Base-by-base conservation (phyloP, 2,888 invertebrate genomes). In the Ormia ochracea region DNA sequence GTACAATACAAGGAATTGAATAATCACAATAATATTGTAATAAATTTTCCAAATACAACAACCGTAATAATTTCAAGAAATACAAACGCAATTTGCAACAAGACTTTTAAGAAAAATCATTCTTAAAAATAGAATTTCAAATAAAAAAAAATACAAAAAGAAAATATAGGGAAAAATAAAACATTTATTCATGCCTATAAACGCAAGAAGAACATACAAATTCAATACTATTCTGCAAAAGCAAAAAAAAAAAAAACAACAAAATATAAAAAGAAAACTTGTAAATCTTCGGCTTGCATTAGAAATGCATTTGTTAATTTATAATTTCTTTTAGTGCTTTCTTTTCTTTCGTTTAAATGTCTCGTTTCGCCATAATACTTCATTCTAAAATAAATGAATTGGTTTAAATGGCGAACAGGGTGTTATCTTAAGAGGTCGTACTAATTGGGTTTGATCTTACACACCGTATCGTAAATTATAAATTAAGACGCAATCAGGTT, bases 271-370 rank as follows among this genome's bases (percentile, higher is more conserved):
- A 14, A 21, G 26, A 68, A 82, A 79, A 84, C 82, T 84, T 86
- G 85, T 85, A 86, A 87, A 87, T 87, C 84, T 83, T 86, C 84
- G 83, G 84, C 83, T 85, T 87, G 84, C 86, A 86, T 87, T 86
- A 86, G 84, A 84, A 85, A 86, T 84, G 76, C 83, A 85, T 87
- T 86, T 87, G 86, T 86, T 85, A 85, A 85, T 85, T 84, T 86
- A 83, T 81, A 80, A 82, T 48, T 31, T 56, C 12, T 41, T 65
- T 56, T 14, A 28, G 0, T 43, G n/a, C 19, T 43, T 31, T 28
- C 33, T 26, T 21, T 17, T 36, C n/a, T 17, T 23, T 52, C 2
- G 10, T 58, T 45, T 45, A 56, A 54, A 54, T 56, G 54, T 33
- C 26, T 45, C 43, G 17, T 50, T 74, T 75, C 19, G 43, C 19